Conservation (phyloP, 2,797 vertebrate species). For the Acanthopagrus latus region DNA sequence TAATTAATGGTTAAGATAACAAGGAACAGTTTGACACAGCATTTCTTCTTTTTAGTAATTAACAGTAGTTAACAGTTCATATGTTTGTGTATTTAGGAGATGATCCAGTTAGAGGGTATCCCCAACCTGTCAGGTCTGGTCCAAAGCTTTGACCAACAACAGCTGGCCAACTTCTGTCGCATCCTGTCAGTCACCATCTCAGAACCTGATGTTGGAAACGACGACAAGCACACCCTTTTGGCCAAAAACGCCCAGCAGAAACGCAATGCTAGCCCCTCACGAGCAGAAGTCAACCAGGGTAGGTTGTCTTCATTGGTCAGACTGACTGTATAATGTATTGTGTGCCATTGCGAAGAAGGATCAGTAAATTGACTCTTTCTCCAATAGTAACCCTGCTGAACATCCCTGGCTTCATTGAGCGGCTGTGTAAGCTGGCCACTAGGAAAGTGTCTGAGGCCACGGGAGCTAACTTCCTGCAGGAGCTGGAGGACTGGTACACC, state of each 20-base stretch:
- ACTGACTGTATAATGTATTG: background rate
- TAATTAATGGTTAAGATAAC: background rate
- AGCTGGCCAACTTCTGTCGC: constrained; percentile 98
- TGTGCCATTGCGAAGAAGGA: background rate
- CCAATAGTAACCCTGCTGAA: constrained; percentile 92
- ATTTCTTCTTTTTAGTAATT: background rate
- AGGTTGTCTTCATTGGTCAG: constrained; percentile 17
- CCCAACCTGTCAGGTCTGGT: constrained; percentile 94
- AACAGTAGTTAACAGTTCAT: background rate
- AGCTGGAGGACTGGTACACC: constrained; percentile 98
- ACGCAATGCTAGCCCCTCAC: constrained; percentile 91
- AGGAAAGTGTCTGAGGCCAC: constrained; percentile 96
- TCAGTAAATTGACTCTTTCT: background rate
- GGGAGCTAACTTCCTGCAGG: constrained; percentile 94
- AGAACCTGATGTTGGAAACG: constrained; percentile 94
- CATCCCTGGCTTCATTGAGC: constrained; percentile 97
- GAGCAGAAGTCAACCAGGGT: constrained; percentile 98
- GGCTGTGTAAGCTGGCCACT: constrained; percentile 96
- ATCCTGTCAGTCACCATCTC: constrained; percentile 99
- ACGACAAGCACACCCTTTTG: constrained; percentile 97
- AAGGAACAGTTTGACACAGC: background rate
- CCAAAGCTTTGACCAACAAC: constrained; percentile 98
- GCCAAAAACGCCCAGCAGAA: constrained; percentile 98
- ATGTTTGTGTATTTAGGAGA: constrained; percentile 86
- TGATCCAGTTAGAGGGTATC: constrained; percentile 97